Evolutionary conservation across 1,140 invertebrate species (phyloP).

Genomic region (Dreissena polymorpha): DNA sequence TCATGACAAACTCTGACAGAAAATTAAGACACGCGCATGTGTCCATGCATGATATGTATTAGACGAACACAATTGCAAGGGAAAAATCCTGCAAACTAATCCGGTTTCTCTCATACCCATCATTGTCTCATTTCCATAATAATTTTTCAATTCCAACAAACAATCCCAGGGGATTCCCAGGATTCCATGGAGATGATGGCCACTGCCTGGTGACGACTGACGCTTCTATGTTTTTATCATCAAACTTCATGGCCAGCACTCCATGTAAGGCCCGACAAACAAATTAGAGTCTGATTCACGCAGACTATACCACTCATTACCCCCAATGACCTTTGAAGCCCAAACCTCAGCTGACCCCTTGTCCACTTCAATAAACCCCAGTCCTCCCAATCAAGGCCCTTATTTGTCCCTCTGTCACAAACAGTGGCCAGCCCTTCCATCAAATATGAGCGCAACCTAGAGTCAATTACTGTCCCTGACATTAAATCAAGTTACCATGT

Average conservation of each 20-base stretch:
- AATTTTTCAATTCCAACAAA: conserved; percentile 36
- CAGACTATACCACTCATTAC: conserved; percentile 25
- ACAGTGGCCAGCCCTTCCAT: not conserved
- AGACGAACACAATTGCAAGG: conserved; percentile 1
- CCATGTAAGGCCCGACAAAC: conserved; percentile 29
- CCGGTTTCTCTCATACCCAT: conserved; percentile 29
- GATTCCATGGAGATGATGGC: conserved; percentile 10
- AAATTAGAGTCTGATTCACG: conserved; percentile 6
- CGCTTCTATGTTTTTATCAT: conserved; percentile 9
- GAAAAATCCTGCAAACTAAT: conserved; percentile 39
- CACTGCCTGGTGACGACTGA: not conserved
- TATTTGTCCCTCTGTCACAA: not conserved
- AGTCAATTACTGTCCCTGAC: not conserved
- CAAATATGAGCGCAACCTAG: not conserved
- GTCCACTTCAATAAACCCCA: conserved; percentile 6
- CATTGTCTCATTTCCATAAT: conserved; percentile 38
- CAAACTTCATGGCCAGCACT: conserved; percentile 18
- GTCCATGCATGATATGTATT: conserved; percentile 1
- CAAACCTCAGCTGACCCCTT: not conserved
- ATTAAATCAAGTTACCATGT: too few species aligned
- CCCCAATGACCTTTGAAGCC: conserved; percentile 14
- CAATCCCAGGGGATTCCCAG: conserved; percentile 8
- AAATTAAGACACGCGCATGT: not conserved
- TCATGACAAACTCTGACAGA: too few species aligned
- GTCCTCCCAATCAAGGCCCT: not conserved